Base-by-base conservation (phyloP, 2,888 invertebrate genomes). In the Zaprionus bogoriensis region DNA sequence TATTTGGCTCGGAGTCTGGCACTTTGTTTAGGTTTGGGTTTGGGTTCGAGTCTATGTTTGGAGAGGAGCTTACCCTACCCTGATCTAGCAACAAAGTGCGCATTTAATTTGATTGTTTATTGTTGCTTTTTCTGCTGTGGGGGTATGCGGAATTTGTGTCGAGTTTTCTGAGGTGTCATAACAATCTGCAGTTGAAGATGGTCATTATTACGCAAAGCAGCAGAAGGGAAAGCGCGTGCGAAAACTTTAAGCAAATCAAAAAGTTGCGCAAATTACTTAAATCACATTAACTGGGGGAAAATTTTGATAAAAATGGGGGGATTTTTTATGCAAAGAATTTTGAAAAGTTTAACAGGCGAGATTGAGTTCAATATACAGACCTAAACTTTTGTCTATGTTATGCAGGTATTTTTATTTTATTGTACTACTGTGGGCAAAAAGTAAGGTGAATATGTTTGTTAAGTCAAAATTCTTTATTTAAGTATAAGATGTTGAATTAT, bases 21-120 rank as follows among this genome's bases (percentile, higher is more conserved):
- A 9, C n/a, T 10, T 17, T 39, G 20, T 20, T 39, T 39, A 19
- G 39, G 19, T 19, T 9, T 17, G 19, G 30, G 2, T 19, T 38
- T 9, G 19, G 10, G 1, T 17, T 17, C 2, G 3, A 10, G 17
- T 39, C n/a, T n/a, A n/a, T n/a, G n/a, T n/a, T n/a, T n/a, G 10
- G n/a, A 39, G 6, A 7, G 2, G 32, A 7, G 5, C 3, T 5
- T 14, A 1, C 14, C 9, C 12, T 9, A 6, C 25, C n/a, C 38
- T 39, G 47, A 46, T 63, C 46, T 32, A 22, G 42, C 41, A 42
- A 54, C 30, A 55, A 66, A 69, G 57, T 67, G 65, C 52, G 62
- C 45, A 71, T 67, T 79, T 79, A 66, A 79, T 76, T 76, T 67
- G 63, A 67, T 85, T 79, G 62, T 65, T 70, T 66, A 75, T 75